A percentile compares a stretch with the other conserved stretches of the same genome.
Conservation (phyloP, 1,140 invertebrate species). For the Agraylea sexmaculata region DNA sequence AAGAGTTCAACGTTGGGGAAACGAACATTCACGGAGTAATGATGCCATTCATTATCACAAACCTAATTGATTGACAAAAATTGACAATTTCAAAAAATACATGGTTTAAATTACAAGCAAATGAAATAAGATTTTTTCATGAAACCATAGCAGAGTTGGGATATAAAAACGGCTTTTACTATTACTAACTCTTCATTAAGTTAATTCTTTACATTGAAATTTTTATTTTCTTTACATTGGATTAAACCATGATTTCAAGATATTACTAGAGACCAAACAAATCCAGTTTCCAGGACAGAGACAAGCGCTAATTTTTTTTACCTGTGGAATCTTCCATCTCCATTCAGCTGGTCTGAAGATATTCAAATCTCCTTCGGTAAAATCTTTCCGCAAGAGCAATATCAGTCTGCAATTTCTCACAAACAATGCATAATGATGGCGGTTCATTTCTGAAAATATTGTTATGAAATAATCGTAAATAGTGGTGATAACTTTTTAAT, state of each 20-base stretch:
- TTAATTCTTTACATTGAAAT: too few species aligned
- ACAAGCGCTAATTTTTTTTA: constrained; percentile 28
- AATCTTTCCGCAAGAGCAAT: constrained; percentile 81
- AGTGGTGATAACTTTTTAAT: background rate
- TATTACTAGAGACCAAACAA: too few species aligned
- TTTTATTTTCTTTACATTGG: too few species aligned
- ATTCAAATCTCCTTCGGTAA: constrained; percentile 83
- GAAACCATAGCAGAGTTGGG: too few species aligned
- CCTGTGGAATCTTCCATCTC: constrained; percentile 83
- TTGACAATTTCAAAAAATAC: constrained; percentile 9
- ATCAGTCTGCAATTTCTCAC: constrained; percentile 94
- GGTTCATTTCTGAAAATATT: constrained; percentile 76
- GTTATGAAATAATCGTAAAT: too few species aligned
- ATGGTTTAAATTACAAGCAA: too few species aligned
- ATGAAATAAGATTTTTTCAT: too few species aligned
- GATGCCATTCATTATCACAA: constrained; percentile 98
- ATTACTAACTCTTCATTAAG: too few species aligned
- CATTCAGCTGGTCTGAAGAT: constrained; percentile 97
- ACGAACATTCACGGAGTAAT: constrained; percentile 86
- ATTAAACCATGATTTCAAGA: too few species aligned
- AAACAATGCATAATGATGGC: constrained; percentile 95
- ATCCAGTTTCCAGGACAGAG: too few species aligned
- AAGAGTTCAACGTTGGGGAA: constrained; percentile 81
- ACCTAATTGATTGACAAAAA: constrained; percentile 51
- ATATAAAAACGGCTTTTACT: too few species aligned